Conservation (phyloP, 2,888 invertebrate species). For the Uloborus plumipes region DNA sequence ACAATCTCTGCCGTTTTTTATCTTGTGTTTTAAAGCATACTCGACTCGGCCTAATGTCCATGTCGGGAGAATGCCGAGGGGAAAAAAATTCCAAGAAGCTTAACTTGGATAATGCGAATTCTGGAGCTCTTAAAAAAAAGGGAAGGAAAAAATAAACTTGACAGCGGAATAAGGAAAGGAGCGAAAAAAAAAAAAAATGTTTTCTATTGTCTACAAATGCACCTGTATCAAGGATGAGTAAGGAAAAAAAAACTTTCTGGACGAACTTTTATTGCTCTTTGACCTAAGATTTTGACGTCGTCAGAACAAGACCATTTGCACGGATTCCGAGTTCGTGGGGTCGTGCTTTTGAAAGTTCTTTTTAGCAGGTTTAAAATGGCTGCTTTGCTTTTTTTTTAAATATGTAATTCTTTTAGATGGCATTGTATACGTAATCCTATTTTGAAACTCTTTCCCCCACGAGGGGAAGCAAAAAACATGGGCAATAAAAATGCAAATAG, state of each 20-base stretch:
- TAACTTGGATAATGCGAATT: too few species aligned
- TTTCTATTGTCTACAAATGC: conserved; percentile 37
- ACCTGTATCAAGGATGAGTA: conserved; percentile 18
- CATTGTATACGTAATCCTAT: conserved; percentile 38
- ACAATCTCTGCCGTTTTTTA: too few species aligned
- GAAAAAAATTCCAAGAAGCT: too few species aligned
- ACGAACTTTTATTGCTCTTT: conserved; percentile 56
- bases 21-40: too few species aligned
- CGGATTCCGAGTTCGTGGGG: conserved; percentile 47
- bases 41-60: too few species aligned
- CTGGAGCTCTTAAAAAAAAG: too few species aligned
- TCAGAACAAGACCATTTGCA: conserved; percentile 35
- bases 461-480: too few species aligned
- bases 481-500: conserved; percentile 36
- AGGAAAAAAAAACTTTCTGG: conserved; percentile 21
- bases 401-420: background rate
- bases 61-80: too few species aligned
- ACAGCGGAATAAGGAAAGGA: background rate
- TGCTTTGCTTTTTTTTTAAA: background rate
- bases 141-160: too few species aligned
- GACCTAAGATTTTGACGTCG: conserved; percentile 31
- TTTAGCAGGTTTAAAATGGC: too few species aligned
- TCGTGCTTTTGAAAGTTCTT: background rate
- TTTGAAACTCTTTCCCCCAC: conserved; percentile 14
- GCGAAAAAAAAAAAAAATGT: too few species aligned